Conservation (phyloP, 2,113 vertebrate species). For the Nerophis lumbriciformis region DNA sequence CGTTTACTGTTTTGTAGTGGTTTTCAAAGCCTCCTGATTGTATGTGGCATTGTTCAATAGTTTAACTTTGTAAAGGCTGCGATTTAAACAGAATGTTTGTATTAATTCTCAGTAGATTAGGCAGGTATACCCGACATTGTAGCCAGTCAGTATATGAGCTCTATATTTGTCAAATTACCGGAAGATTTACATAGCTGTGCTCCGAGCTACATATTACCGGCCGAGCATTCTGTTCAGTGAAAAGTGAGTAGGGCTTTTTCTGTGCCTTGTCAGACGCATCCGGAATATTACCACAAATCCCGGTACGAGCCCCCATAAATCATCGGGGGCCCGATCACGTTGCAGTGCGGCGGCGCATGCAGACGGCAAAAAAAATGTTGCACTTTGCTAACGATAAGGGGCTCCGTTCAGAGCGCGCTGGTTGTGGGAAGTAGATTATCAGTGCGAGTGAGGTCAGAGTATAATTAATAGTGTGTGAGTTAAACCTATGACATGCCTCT, state of each 20-base stretch:
- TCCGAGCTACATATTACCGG: slow-evolving; percentile 11
- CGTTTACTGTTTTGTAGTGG: no score
- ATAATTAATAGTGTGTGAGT: slow-evolving; percentile 72
- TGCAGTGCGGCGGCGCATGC: slow-evolving; percentile 21
- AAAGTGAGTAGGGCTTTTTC: slow-evolving; percentile 44
- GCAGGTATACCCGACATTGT: not conserved
- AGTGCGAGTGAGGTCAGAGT: slow-evolving; percentile 51
- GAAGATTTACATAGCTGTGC: not conserved
- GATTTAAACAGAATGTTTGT: not conserved
- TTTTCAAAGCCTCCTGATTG: no score
- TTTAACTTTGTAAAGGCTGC: not conserved
- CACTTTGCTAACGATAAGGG: slow-evolving; percentile 49
- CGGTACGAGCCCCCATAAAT: slow-evolving; percentile 67
- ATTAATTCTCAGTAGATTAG: not conserved
- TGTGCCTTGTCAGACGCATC: slow-evolving; percentile 43
- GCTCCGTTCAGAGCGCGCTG: slow-evolving; percentile 39
- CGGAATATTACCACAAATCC: slow-evolving; percentile 49
- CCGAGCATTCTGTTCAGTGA: slow-evolving; percentile 27
- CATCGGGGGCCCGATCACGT: slow-evolving; percentile 49
- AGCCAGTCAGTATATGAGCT: not conserved
- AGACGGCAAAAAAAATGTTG: slow-evolving; percentile 44
- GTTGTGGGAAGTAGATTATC: slow-evolving; percentile 65
- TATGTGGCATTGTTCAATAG: not conserved
- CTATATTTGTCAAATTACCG: slow-evolving; percentile 26
- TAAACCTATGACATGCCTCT: slow-evolving; percentile 69